Evolutionary conservation across 2,888 invertebrate genomes (phyloP), one percentile per base, ranked within the genome.

Genomic region (Plemyria rubiginata): DNA sequence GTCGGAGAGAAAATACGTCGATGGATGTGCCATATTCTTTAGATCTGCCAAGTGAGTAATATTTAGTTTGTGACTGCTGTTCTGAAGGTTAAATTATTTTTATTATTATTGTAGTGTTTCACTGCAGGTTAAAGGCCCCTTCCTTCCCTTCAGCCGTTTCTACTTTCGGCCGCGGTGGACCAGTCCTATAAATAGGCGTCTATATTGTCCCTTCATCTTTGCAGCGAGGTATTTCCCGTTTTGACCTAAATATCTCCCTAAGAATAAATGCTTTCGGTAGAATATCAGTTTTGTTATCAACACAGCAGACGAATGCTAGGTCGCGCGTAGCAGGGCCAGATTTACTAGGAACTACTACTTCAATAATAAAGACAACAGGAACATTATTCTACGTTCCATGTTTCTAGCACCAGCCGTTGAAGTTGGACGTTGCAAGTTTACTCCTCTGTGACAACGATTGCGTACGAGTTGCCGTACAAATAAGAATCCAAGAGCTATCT

Each of bases 11-110:
- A 99, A 99, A 92, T 98, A 97, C 90, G 99, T 99, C 58, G 99
- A 99, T 86, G 99, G 99, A 70, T 99, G 99, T 94, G 99, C 99
- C 73, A 99, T 99, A 82, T 99, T 99, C 94, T 99, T 96, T 93
- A 96, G 97, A 88, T 96, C 96, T 83, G 95, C 96, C 82, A 98
- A 98, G 98, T 98, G 88, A 94, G 96, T 60, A 41, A 12, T 2
- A 8, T 38, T 38, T 38, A 13, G 9, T 38, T 38, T 38, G 8
- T 36, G 2, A 9, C 8, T 8, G 36, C 8, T 8, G 2, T 36
- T 36, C 36, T 36, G 8, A 36, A 36, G 9, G 36, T 8, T 9
- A 36, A 9, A 36, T 7, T 8, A 36, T n/a, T n/a, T n/a, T n/a
- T n/a, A n/a, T n/a, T n/a, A n/a, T n/a, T n/a, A n/a, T n/a, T n/a